A percentile compares a stretch with the other conserved stretches of the same genome.
phyloP scores from a whole-genome alignment of 2,113 vertebrate species.

The Nothocercus nigrocapillus region DNA sequence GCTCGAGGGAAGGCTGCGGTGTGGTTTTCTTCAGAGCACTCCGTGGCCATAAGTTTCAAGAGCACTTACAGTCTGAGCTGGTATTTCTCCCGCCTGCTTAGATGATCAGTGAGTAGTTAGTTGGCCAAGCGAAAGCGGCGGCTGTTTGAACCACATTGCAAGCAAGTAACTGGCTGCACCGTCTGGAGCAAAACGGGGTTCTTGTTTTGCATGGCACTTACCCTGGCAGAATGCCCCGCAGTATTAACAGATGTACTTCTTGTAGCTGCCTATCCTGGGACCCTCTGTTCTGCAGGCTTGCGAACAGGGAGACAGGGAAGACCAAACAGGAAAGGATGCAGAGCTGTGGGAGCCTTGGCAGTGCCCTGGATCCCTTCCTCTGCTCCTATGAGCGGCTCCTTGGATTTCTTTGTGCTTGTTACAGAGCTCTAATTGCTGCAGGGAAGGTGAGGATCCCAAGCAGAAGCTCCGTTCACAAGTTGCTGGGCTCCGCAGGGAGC shows the following conservation, averaged over 20 bases:
- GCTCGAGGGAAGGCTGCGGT: background rate
- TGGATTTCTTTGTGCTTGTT: background rate
- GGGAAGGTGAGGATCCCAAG: background rate
- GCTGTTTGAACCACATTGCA: background rate
- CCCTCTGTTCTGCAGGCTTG: background rate
- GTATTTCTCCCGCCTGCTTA: background rate
- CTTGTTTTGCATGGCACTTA: background rate
- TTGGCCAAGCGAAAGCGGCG: background rate
- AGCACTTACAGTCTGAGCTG: background rate
- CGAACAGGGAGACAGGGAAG: rapidly evolving
- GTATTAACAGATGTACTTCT: background rate
- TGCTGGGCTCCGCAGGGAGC: background rate
- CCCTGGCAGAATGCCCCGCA: background rate
- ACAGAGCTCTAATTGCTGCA: background rate
- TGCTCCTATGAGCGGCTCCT: rapidly evolving
- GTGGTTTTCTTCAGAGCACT: background rate
- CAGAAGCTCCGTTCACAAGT: background rate
- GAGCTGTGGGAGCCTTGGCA: background rate
- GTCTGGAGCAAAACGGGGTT: background rate
- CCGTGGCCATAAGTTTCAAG: background rate
- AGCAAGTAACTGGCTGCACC: background rate
- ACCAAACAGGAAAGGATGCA: background rate
- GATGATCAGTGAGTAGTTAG: background rate
- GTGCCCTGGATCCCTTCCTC: background rate
- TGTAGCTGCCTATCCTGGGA: background rate